Conservation (phyloP, 2,888 invertebrate genomes). For the Ditylenchus weischeri region DNA sequence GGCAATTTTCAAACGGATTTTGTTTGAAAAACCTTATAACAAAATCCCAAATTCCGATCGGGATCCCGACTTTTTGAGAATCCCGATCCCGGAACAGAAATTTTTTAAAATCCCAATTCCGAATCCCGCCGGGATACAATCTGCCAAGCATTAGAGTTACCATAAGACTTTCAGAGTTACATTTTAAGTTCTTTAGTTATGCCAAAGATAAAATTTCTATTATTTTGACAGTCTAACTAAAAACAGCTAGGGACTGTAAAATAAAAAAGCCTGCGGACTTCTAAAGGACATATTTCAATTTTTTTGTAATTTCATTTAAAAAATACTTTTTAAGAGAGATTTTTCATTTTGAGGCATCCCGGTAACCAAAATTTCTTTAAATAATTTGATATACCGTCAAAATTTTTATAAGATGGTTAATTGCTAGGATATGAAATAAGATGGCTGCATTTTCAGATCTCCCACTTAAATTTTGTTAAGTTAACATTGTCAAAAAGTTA, state of each 20-base stretch:
- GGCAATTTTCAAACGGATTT: too few relatives aligned
- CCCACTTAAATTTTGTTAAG: conserved; percentile 63
- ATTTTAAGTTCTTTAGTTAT: background rate
- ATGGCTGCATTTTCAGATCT: conserved; percentile 90
- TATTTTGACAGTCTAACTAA: background rate
- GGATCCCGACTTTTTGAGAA: too few relatives aligned
- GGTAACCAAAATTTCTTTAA: background rate
- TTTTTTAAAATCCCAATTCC: too few relatives aligned
- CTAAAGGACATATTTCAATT: too few relatives aligned
- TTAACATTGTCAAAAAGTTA: too few relatives aligned
- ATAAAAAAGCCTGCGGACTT: too few relatives aligned
- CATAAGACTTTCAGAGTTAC: background rate
- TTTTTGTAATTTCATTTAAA: background rate
- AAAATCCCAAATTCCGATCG: too few relatives aligned
- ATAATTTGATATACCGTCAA: background rate
- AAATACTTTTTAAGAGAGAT: background rate
- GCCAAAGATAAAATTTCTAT: background rate
- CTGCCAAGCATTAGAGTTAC: too few relatives aligned
- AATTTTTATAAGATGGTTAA: background rate
- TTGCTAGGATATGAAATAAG: too few relatives aligned
- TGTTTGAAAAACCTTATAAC: too few relatives aligned
- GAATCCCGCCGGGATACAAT: too few relatives aligned
- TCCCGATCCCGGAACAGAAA: too few relatives aligned
- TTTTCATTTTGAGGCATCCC: background rate
- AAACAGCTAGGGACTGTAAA: background rate